phyloP scores from a whole-genome alignment of 2,888 invertebrate genomes.

The Cerastis rubricosa region DNA sequence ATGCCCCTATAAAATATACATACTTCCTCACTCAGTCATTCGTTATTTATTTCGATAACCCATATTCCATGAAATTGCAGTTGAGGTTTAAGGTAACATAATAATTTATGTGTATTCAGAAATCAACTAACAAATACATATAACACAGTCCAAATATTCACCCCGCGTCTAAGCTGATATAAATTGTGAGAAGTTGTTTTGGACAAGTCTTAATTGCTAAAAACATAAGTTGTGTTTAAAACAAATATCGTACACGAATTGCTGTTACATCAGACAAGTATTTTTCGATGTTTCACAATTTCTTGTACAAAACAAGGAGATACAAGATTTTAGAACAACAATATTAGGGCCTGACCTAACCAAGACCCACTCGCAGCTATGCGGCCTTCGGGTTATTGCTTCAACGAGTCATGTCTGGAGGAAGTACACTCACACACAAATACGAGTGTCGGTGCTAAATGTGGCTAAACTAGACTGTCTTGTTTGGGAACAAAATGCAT shows the following conservation, averaged over 20 bases:
- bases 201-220: not conserved
- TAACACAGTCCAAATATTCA: not conserved
- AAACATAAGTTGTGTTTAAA: not conserved
- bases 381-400: constrained; percentile 33
- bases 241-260: not conserved
- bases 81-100: not conserved
- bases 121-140: not conserved
- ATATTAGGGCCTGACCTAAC: not conserved
- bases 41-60: constrained; percentile 1
- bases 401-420: constrained; percentile 24
- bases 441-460: not conserved
- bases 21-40: not conserved
- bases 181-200: not conserved
- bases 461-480: not conserved
- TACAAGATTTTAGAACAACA: not conserved
- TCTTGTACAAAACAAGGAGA: not conserved
- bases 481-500: not conserved
- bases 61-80: not conserved
- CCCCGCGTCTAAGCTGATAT: not conserved
- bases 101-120: not conserved
- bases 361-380: not conserved
- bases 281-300: not conserved
- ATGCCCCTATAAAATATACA: constrained; percentile 10
- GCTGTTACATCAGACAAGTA: not conserved
- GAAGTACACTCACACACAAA: constrained; percentile 19